Base-by-base conservation (phyloP, 2,888 invertebrate genomes). In the Eulithis testata region DNA sequence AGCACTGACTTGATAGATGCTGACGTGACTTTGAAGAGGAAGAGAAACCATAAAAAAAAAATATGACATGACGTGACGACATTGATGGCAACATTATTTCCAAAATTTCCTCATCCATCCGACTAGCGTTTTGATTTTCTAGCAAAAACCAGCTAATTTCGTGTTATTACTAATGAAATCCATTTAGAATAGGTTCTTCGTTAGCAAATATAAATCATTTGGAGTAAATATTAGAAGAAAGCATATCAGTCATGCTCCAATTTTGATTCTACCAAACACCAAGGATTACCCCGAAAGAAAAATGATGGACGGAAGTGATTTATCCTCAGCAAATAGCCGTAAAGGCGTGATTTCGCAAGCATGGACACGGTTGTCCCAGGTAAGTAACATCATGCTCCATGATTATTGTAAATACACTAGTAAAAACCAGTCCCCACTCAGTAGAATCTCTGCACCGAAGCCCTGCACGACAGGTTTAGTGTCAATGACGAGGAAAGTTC, bases 231-330 rank as follows among this genome's bases (percentile, higher is more conserved):
- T 11, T 63, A 49, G 50, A 66, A 54, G 14, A 40, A 44, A 27
- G 45, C 49, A n/a, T 63, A 47, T 51, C 63, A 69, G 82, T 83
- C 72, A 84, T 83, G 84, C 79, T 70, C 76, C 54, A 64, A 60
- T 50, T 55, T 66, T 69, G 60, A 53, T 68, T 31, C 7, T 59
- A 55, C 44, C 31, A 47, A 44, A 54, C 54, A 57, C 27, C 45
- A 70, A 78, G 72, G 76, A 75, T 78, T 73, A 51, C 51, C 53
- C 74, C 71, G 71, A 53, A 53, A 60, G 71, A 76, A 89, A 79
- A 85, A 94, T 94, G 94, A 95, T 94, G 94, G 95, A 96, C 93
- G 95, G 95, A 89, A 95, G 95, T 85, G 96, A 96, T 94, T 91
- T 95, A 85, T 87, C 94, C 72, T 88, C 94, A 81, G 93, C 95